Percentiles rank a stretch among this genome's conserved stretches.
phyloP scores from a whole-genome alignment of 2,888 invertebrate genomes.

The Pseudanteris insignis region DNA sequence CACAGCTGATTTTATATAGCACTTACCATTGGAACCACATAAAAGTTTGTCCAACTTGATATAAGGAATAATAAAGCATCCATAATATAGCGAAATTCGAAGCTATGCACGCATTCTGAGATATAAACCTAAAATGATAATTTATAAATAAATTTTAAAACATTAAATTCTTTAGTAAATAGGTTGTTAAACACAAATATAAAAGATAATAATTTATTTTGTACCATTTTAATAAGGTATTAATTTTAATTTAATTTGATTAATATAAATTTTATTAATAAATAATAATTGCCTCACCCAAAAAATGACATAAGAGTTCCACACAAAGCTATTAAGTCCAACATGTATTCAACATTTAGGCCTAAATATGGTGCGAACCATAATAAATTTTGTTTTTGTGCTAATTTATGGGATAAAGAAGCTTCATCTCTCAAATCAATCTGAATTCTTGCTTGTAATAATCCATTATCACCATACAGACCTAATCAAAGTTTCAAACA shows the following conservation, averaged over 20 bases:
- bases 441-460: constrained; percentile 72
- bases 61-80: constrained; percentile 78
- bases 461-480: constrained; percentile 79
- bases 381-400: constrained; percentile 73
- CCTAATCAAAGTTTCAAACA: constrained; percentile 65
- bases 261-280: not conserved
- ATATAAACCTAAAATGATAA: constrained; percentile 69
- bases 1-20: no score
- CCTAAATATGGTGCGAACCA: constrained; percentile 76
- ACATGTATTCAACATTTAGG: constrained; percentile 73
- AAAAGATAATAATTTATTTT: no score
- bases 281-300: constrained; percentile 67
- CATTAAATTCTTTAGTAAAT: no score
- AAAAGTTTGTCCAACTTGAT: constrained; percentile 80
- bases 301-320: constrained; percentile 75
- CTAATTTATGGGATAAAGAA: constrained; percentile 69
- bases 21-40: constrained; percentile 79
- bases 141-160: no score
- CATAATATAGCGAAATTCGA: constrained; percentile 74
- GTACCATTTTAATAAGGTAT: no score
- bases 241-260: constrained; percentile 5
- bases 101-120: constrained; percentile 71
- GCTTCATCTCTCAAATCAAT: constrained; percentile 66
- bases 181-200: no score
- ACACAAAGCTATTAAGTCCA: constrained; percentile 74